Evolutionary conservation across 2,797 vertebrate species (phyloP).

Genomic region (Urosaurus nigricauda): DNA sequence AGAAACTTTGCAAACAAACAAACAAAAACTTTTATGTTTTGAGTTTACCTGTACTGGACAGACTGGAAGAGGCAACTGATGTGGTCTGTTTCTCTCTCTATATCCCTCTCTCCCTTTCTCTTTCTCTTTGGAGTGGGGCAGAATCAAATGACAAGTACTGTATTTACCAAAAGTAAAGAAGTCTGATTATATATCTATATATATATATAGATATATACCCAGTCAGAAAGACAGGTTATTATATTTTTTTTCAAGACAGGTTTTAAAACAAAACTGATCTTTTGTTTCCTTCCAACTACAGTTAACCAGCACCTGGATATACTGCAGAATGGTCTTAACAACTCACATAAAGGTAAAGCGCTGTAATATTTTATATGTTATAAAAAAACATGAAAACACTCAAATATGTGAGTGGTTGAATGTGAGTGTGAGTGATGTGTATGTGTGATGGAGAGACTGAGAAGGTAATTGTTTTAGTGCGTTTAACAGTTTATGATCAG

Average conservation of each 20-base stretch:
- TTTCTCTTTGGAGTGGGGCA: constrained; percentile 27
- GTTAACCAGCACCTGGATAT: constrained; percentile 58
- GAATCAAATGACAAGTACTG: constrained; percentile 39
- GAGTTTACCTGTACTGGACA: constrained; percentile 49
- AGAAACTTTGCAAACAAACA: constrained; percentile 29
- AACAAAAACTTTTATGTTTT: constrained; percentile 40
- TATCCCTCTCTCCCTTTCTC: constrained; percentile 39
- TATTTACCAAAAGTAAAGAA: constrained; percentile 57
- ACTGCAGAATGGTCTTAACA: constrained; percentile 51
- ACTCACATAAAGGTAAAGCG: constrained; percentile 54
- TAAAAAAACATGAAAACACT: constrained; percentile 43
- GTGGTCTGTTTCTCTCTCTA: constrained; percentile 51
- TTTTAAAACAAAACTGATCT: constrained; percentile 36
- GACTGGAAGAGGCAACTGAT: constrained; percentile 35
- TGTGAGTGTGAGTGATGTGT: background rate
- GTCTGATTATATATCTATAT: constrained; percentile 1
- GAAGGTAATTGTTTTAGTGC: background rate
- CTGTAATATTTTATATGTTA: constrained; percentile 58
- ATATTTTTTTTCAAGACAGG: constrained; percentile 11
- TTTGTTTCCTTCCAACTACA: constrained; percentile 57
- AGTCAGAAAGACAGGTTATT: too few species aligned
- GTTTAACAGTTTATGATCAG: constrained; percentile 50
- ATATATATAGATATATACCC: background rate
- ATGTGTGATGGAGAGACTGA: background rate
- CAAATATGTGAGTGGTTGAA: constrained; percentile 38